Evolutionary conservation across 2,113 vertebrate species (phyloP).

Genomic region (Malurus elegans): DNA sequence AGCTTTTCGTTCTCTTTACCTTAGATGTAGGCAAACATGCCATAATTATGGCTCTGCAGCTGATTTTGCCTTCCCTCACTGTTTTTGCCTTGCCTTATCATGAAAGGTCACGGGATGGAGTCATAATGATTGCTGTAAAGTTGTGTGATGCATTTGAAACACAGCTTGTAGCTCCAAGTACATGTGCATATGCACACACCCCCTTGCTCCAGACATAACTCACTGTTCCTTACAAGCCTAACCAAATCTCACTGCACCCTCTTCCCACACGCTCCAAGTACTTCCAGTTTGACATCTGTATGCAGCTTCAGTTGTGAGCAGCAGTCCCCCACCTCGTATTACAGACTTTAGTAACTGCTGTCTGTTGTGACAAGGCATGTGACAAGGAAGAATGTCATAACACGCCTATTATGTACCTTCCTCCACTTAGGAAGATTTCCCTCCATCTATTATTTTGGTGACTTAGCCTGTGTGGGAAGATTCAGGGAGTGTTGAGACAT

Average conservation of each 20-base stretch:
- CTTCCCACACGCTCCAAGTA: background rate
- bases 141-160: background rate
- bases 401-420: background rate
- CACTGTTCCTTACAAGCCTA: background rate
- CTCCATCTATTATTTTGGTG: slow-evolving; percentile 1
- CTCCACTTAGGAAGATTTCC: background rate
- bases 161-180: background rate
- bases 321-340: background rate
- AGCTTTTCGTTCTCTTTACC: background rate
- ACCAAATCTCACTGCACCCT: background rate
- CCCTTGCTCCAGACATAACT: background rate
- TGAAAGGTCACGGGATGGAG: background rate
- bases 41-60: background rate
- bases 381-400: background rate
- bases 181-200: background rate
- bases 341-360: background rate
- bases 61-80: background rate
- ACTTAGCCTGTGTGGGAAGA: slow-evolving; percentile 32
- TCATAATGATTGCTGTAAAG: background rate
- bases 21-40: background rate
- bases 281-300: background rate
- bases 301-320: background rate
- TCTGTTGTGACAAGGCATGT: background rate
- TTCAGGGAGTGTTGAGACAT: slow-evolving; percentile 54
- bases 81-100: background rate